Conservation (phyloP, 2,888 invertebrate genomes). For the Quadroppia sp. region DNA sequence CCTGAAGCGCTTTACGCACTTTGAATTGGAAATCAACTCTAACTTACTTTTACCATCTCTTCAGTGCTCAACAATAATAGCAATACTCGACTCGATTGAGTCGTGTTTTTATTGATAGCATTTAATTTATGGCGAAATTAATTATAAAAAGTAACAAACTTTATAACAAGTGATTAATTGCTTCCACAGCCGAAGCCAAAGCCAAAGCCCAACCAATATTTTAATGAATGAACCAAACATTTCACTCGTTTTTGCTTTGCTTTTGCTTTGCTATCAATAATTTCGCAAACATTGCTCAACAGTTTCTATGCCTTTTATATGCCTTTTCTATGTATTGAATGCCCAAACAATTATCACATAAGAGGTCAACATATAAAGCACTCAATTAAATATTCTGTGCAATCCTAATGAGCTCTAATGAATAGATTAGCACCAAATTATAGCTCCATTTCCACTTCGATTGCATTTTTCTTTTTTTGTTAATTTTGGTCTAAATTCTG, state of each 20-base stretch:
- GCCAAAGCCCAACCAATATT: not conserved
- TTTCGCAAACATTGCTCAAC: constrained; percentile 7
- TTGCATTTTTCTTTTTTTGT: not conserved
- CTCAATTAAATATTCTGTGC: constrained; percentile 19
- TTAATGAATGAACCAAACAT: constrained; percentile 21
- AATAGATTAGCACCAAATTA: constrained; percentile 12
- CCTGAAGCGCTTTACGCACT: constrained; percentile 22
- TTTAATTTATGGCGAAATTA: constrained; percentile 27
- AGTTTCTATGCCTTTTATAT: not conserved
- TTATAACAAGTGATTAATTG: constrained; percentile 12
- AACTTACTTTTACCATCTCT: not conserved
- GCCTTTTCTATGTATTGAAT: not conserved
- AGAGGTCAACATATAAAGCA: constrained; percentile 26
- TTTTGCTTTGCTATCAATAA: not conserved
- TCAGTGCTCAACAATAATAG: not conserved
- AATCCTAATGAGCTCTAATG: constrained; percentile 14
- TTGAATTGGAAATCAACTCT: constrained; percentile 31
- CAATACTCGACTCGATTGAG: constrained; percentile 12
- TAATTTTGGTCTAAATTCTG: not conserved
- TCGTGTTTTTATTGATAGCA: constrained; percentile 34
- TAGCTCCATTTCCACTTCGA: not conserved
- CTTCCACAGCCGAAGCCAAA: not conserved
- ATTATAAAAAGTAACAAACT: constrained; percentile 26
- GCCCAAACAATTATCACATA: constrained; percentile 29
- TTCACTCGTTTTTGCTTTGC: not conserved